A percentile compares a stretch with the other conserved stretches of the same genome.
Conservation (phyloP, 2,113 vertebrate genomes). For the Amphilophus citrinellus region DNA sequence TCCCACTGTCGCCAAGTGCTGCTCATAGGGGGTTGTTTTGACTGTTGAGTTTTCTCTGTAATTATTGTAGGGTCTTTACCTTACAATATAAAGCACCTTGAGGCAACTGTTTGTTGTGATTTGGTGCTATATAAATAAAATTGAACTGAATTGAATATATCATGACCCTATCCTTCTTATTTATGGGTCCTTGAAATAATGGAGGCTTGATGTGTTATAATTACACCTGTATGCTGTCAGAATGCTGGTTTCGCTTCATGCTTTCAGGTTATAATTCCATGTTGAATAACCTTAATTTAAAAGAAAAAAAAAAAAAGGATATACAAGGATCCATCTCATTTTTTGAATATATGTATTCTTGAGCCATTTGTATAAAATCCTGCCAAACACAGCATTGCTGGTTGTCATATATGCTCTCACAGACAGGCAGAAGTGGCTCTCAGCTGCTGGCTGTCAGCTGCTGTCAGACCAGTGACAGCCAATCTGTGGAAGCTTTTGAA, state of each 20-base stretch:
- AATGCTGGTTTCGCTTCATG: neutral
- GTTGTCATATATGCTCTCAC: slow-evolving; percentile 4
- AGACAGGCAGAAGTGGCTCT: slow-evolving; percentile 61
- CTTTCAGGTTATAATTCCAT: neutral
- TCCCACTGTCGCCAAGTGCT: too few relatives aligned
- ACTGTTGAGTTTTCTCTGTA: too few relatives aligned
- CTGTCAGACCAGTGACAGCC: slow-evolving; percentile 67
- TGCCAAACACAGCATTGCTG: neutral
- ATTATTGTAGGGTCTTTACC: too few relatives aligned
- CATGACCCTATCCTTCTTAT: slow-evolving; percentile 37
- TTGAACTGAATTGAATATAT: neutral
- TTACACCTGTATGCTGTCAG: slow-evolving; percentile 22
- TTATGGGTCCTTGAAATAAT: slow-evolving; percentile 44
- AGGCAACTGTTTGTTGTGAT: too few relatives aligned
- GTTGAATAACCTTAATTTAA: neutral
- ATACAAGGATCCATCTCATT: neutral
- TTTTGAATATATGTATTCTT: slow-evolving; percentile 13
- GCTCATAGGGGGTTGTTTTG: too few relatives aligned
- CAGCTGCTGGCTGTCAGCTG: slow-evolving; percentile 69
- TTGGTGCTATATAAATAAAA: too few relatives aligned
- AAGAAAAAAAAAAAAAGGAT: neutral
- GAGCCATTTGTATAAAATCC: slow-evolving; percentile 30
- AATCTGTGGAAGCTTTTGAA: slow-evolving; percentile 71
- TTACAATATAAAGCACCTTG: too few relatives aligned
- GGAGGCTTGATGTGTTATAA: slow-evolving; percentile 2